Evolutionary conservation across 2,113 vertebrate genomes (phyloP).

Genomic region (Dasyornis broadbenti): DNA sequence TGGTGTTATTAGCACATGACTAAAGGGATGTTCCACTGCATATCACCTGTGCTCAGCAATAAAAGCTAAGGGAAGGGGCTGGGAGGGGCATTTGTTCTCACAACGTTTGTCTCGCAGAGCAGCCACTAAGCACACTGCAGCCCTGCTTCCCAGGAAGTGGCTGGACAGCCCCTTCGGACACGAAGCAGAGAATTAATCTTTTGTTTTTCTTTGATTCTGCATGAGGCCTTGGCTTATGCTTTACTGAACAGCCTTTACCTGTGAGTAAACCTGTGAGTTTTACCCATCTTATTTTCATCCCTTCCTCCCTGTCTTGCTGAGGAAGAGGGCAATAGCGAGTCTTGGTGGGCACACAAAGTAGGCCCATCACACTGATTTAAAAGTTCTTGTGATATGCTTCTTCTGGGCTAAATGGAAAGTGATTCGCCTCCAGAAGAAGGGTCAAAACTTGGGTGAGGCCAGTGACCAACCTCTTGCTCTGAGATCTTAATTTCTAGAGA

Average conservation of each 20-base stretch:
- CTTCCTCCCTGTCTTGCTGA: too few species aligned
- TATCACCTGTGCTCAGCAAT: not conserved
- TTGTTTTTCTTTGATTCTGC: not conserved
- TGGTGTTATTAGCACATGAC: too few species aligned
- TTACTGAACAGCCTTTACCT: not conserved
- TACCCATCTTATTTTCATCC: not conserved
- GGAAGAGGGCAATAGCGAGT: accelerated
- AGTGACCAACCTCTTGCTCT: not conserved
- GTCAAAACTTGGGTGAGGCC: not conserved
- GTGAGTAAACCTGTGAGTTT: accelerated
- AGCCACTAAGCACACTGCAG: not conserved
- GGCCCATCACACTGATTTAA: not conserved
- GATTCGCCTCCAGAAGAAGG: not conserved
- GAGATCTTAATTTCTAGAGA: not conserved
- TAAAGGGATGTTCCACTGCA: not conserved
- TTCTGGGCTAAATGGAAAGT: not conserved
- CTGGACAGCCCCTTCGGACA: not conserved
- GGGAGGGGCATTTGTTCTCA: not conserved
- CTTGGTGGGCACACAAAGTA: not conserved
- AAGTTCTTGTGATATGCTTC: not conserved
- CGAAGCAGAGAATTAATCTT: not conserved
- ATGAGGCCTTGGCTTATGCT: not conserved
- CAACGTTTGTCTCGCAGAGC: not conserved
- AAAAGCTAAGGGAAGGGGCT: not conserved
- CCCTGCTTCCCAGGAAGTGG: accelerated